A percentile compares a stretch with the other conserved stretches of the same genome.
Evolutionary conservation across 2,888 invertebrate genomes (phyloP).

Genomic region (Lycocerus yunnanus): DNA sequence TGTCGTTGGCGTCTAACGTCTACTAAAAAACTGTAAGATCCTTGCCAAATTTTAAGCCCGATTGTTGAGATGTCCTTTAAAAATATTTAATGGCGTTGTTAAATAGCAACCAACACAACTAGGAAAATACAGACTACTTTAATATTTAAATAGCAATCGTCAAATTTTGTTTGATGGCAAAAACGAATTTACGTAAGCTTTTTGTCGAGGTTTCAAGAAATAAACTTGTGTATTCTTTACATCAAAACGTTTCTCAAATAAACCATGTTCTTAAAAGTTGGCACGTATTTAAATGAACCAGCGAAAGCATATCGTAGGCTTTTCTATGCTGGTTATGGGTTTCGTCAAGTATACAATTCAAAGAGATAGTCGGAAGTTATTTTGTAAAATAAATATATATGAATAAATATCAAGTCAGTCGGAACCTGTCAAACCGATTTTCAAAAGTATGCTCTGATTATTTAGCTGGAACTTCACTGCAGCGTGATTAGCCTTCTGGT

Average conservation of each 20-base stretch:
- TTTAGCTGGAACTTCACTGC: no score
- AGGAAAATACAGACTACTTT: not conserved
- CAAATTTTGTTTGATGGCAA: not conserved
- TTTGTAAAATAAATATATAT: not conserved
- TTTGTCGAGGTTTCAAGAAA: not conserved
- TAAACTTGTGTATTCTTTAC: not conserved
- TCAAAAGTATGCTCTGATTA: not conserved
- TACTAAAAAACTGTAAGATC: slow-evolving; percentile 11
- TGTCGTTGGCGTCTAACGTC: slow-evolving; percentile 13
- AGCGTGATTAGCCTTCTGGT: not conserved
- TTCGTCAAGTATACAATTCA: not conserved
- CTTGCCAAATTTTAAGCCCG: slow-evolving; percentile 11
- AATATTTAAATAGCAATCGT: not conserved
- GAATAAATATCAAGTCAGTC: not conserved
- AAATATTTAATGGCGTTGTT: not conserved
- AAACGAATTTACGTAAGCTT: not conserved
- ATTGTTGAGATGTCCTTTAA: not conserved
- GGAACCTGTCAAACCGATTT: not conserved
- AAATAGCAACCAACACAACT: not conserved
- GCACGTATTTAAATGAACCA: not conserved
- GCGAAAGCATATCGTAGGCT: not conserved
- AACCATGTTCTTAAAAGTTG: not conserved
- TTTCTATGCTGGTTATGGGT: not conserved
- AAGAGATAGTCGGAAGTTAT: not conserved
- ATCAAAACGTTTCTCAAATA: not conserved